Evolutionary conservation across 2,113 vertebrate genomes (phyloP).

Genomic region (Raphicerus campestris): DNA sequence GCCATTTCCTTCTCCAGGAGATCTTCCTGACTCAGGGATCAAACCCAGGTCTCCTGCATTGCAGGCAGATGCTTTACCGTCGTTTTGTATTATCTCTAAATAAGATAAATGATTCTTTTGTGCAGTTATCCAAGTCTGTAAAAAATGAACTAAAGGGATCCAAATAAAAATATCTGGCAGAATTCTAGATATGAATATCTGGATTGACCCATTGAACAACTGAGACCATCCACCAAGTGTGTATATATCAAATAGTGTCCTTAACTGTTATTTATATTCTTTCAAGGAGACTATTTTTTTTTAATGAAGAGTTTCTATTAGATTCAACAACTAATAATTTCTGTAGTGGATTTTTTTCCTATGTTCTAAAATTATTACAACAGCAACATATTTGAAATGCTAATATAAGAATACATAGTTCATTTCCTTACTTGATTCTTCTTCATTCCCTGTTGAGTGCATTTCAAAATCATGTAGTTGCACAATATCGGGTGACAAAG

Average conservation of each 20-base stretch:
- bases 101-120: background rate
- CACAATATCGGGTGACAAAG: background rate
- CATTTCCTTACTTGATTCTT: background rate
- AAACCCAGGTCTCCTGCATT: background rate
- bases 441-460: background rate
- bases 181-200: background rate
- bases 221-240: background rate
- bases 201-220: background rate
- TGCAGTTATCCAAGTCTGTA: background rate
- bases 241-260: background rate
- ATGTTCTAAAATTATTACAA: background rate
- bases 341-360: background rate
- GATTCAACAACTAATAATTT: background rate
- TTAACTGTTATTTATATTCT: background rate
- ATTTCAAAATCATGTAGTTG: background rate
- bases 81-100: background rate
- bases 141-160: background rate
- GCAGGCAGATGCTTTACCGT: background rate
- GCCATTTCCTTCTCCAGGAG: background rate
- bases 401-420: background rate
- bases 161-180: background rate
- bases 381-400: background rate
- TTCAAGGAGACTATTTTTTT: background rate
- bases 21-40: background rate
- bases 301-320: background rate